These are phyloP conservation scores for Procavia capensis DNA, from an alignment of 2,113 vertebrate genomes.

Conservation along the genomic window DNA sequence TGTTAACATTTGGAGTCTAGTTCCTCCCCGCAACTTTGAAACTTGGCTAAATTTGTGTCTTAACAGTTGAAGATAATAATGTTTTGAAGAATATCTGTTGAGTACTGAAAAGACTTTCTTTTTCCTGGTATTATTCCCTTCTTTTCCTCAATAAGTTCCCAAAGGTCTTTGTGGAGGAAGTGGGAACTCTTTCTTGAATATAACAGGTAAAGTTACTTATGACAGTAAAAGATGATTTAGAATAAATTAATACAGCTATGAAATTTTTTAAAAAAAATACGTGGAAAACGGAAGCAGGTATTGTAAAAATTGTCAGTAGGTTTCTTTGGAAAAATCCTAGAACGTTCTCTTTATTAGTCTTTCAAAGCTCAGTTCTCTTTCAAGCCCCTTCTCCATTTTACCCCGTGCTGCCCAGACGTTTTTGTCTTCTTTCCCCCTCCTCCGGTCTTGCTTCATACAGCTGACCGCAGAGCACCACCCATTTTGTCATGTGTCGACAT, in stretches of 20 bases:
- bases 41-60: conserved; percentile 6
- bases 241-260: neutral
- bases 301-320: neutral
- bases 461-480: neutral
- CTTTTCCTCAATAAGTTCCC: neutral
- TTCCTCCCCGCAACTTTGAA: conserved; percentile 42
- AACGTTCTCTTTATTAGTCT: neutral
- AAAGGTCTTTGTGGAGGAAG: neutral
- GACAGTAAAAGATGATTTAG: neutral
- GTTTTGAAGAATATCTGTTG: neutral
- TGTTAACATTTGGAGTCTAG: neutral
- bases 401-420: neutral
- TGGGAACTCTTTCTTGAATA: neutral
- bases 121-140: neutral
- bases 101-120: neutral
- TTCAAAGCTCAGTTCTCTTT: neutral
- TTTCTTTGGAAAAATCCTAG: neutral
- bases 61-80: neutral
- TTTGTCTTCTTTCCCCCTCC: neutral
- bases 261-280: neutral
- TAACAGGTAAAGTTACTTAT: conserved; percentile 33
- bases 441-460: neutral
- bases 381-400: neutral
- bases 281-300: neutral
- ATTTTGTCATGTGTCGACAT: neutral